Evolutionary conservation across 1,140 invertebrate genomes (phyloP), one percentile per base, ranked within the genome.

Genomic region (Diorhabda carinulata): DNA sequence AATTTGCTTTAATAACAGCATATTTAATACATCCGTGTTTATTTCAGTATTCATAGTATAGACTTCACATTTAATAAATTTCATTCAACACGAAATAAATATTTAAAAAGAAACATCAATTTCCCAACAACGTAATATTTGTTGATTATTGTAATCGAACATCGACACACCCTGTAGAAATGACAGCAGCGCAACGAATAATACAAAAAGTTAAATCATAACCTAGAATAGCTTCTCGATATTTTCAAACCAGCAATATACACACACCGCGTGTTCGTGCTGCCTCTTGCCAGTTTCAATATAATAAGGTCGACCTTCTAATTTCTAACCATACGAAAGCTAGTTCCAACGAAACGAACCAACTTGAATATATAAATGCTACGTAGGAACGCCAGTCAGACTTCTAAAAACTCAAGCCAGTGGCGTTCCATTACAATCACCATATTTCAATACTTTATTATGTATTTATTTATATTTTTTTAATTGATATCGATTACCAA

Each of bases 201-300:
- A n/a, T 43, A 62, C 61, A 62, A 62, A 62, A 62, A 62, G 61
- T 62, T 62, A 62, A 62, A 62, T 62, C 61, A 62, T 62, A 62
- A 62, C 61, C 61, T 62, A 62, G 43, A 62, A 62, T 62, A 62
- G 61, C 61, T 62, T n/a, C n/a, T 5, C 42, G 43, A 25, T 25
- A 25, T 52, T 52, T n/a, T 52, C 47, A n/a, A 7, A 9, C 59
- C 9, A 62, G 44, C 42, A 62, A 42, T 43, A 43, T 43, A 62
- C 41, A 62, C 41, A 62, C 58, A 62, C n/a, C 61, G 43, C 47
- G 2, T 52, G 47, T 52, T 62, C 43, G 61, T 43, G 61, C 61
- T 62, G n/a, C 3, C 43, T 47, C 61, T 62, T 44, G 61, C 61
- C 61, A 62, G 61, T 62, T 62, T 62, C 43, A 43, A 62, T 62